Percentiles rank a stretch among this genome's conserved stretches.
Evolutionary conservation across 2,113 vertebrate genomes (phyloP).

Genomic region (Vulpes ferrilata): DNA sequence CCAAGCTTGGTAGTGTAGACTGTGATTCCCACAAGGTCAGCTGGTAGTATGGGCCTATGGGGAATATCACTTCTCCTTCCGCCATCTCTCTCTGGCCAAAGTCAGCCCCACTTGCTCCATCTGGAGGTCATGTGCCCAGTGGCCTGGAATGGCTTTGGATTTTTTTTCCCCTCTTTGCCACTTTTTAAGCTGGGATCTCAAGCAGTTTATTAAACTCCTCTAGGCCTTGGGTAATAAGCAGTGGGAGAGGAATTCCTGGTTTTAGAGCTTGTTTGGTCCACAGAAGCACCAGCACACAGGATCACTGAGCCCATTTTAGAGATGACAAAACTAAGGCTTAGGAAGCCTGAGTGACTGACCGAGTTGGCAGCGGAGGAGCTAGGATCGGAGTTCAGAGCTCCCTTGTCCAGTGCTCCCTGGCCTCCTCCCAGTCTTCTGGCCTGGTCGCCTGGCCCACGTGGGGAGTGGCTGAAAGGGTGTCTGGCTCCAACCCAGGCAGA

Average conservation of each 20-base stretch:
- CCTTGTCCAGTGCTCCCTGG: not conserved
- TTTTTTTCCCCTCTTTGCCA: not conserved
- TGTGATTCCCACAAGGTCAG: rapidly evolving
- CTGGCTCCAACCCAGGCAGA: not conserved
- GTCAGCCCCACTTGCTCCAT: not conserved
- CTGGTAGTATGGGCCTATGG: rapidly evolving
- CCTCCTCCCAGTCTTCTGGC: not conserved
- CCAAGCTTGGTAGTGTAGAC: not conserved
- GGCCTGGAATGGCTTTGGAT: not conserved
- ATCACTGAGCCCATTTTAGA: not conserved
- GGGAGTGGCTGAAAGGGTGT: not conserved
- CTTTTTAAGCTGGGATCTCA: not conserved
- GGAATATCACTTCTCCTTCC: not conserved
- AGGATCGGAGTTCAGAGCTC: not conserved
- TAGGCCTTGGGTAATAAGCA: not conserved
- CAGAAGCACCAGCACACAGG: not conserved
- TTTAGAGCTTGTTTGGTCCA: not conserved
- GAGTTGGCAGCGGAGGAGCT: not conserved
- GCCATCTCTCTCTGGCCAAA: not conserved
- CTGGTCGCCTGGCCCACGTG: not conserved
- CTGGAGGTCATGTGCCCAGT: not conserved
- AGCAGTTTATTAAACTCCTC: not conserved
- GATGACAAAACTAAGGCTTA: not conserved
- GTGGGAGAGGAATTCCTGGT: not conserved
- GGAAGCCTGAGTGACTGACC: not conserved